phyloP scores from a whole-genome alignment of 2,113 vertebrate species.

The Dryoscopus gambensis region DNA sequence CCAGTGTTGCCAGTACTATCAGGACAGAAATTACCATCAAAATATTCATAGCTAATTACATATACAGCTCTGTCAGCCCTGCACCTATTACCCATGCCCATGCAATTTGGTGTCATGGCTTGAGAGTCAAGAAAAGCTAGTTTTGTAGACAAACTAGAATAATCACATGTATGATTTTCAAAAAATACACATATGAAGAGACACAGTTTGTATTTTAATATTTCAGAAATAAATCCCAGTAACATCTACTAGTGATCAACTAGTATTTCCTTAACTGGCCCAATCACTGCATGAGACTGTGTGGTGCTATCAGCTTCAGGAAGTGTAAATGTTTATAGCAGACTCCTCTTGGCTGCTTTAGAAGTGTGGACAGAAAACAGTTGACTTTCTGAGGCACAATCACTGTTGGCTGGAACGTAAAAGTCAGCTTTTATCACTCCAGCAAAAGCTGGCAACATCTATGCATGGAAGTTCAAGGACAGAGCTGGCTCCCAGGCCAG shows the following conservation, averaged over 20 bases:
- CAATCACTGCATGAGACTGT: not conserved
- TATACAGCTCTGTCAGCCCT: not conserved
- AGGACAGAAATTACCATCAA: not conserved
- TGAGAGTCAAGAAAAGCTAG: not conserved
- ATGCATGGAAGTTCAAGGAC: not conserved
- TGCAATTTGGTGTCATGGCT: not conserved
- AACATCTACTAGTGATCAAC: not conserved
- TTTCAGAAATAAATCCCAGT: not conserved
- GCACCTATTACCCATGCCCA: not conserved
- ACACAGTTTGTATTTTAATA: not conserved
- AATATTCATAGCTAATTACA: not conserved
- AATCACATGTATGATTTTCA: not conserved
- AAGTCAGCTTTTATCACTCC: not conserved
- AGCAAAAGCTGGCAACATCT: not conserved
- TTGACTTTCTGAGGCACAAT: not conserved
- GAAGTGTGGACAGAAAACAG: not conserved
- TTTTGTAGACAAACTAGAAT: not conserved
- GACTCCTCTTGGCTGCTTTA: not conserved
- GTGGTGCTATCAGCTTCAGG: not conserved
- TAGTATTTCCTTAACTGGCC: not conserved
- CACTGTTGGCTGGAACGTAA: not conserved
- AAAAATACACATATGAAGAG: not conserved
- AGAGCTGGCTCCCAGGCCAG: not conserved
- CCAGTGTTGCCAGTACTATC: not conserved
- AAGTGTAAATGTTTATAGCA: not conserved